phyloP scores from a whole-genome alignment of 2,797 vertebrate species.

The Limosa lapponica region DNA sequence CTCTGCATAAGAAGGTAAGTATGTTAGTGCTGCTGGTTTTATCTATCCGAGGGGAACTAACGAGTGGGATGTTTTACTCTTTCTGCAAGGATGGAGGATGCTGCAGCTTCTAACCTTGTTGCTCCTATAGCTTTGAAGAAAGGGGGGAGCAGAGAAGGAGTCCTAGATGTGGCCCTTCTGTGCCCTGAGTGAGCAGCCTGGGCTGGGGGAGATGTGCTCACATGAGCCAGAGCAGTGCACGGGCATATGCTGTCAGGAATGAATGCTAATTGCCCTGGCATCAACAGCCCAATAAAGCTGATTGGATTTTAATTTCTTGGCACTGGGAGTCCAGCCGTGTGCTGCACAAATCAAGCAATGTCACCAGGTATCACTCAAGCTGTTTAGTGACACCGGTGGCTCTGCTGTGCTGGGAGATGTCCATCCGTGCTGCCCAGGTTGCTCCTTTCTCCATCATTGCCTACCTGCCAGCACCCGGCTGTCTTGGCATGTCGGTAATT shows the following conservation, averaged over 20 bases:
- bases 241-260: conserved; percentile 8
- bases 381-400: not conserved
- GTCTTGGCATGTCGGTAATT: rapidly evolving
- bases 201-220: rapidly evolving
- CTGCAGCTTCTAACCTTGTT: not conserved
- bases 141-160: not conserved
- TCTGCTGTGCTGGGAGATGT: not conserved
- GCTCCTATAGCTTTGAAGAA: not conserved
- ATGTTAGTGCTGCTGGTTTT: not conserved
- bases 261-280: conserved; percentile 32
- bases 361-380: not conserved
- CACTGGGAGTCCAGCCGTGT: not conserved
- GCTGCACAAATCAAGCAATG: not conserved
- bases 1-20: not conserved
- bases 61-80: not conserved
- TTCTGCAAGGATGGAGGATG: not conserved
- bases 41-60: not conserved
- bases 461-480: rapidly evolving
- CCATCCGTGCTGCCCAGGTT: not conserved
- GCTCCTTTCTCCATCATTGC: not conserved
- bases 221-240: rapidly evolving
- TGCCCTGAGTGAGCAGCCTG: rapidly evolving
- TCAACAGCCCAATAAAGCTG: conserved; percentile 32
- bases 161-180: not conserved
- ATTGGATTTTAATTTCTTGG: conserved; percentile 60